Percentiles rank a stretch among this genome's conserved stretches.
Conservation (phyloP, 2,888 invertebrate species). For the Flexamia atlantica region DNA sequence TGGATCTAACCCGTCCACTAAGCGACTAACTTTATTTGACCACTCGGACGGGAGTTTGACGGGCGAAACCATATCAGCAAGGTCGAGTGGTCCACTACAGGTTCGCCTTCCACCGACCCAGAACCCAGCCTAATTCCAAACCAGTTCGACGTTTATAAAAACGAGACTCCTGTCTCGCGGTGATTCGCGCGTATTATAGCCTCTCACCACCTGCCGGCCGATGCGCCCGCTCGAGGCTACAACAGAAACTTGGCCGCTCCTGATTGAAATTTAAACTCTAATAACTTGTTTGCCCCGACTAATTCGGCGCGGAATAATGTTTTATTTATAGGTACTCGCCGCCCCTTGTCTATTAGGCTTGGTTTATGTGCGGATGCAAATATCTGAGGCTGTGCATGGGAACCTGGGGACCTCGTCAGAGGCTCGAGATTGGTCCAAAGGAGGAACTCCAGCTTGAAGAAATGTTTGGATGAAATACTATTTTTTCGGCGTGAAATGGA, state of each 20-base stretch:
- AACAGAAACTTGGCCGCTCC: constrained; percentile 25
- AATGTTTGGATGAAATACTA: no score
- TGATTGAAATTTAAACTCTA: constrained; percentile 57
- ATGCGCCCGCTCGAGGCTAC: constrained; percentile 41
- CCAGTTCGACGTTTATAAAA: constrained; percentile 53
- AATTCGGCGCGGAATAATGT: constrained; percentile 45
- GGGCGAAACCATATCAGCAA: constrained; percentile 6
- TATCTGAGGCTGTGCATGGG: no score
- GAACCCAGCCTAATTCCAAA: constrained; percentile 55
- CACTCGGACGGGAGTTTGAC: background rate
- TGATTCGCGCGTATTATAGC: constrained; percentile 40
- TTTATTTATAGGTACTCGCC: constrained; percentile 47
- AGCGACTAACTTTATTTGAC: no score
- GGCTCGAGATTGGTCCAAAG: no score
- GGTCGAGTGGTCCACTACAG: background rate
- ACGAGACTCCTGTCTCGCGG: constrained; percentile 51
- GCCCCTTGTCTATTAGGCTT: constrained; percentile 53
- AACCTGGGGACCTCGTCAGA: no score
- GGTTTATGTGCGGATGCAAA: constrained; percentile 41
- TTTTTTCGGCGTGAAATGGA: no score
- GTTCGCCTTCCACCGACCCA: constrained; percentile 3
- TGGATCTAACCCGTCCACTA: no score
- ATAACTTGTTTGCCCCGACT: constrained; percentile 51
- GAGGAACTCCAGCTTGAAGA: no score
- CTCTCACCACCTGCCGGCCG: constrained; percentile 27